A percentile compares a stretch with the other conserved stretches of the same genome.
phyloP scores from a whole-genome alignment of 2,113 vertebrate genomes.

The Pterocles burchelli region DNA sequence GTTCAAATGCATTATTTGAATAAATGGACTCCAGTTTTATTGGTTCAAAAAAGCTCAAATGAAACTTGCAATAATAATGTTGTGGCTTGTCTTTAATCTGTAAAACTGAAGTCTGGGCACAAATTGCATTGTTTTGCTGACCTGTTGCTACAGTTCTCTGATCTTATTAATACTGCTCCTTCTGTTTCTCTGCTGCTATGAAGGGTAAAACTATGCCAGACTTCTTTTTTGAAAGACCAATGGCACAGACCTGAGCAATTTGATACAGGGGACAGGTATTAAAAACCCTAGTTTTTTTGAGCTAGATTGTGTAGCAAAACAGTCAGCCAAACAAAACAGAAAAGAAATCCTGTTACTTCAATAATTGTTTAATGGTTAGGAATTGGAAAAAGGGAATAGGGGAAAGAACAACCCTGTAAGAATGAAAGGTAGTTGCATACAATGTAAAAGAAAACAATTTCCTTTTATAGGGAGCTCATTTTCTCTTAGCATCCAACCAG shows the following conservation, averaged over 20 bases:
- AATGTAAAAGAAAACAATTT: background rate
- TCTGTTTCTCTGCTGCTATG: background rate
- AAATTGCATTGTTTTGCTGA: background rate
- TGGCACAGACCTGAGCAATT: background rate
- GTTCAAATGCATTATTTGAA: background rate
- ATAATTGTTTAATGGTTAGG: background rate
- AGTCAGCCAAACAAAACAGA: background rate
- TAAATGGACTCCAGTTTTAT: background rate
- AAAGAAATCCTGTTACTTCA: background rate
- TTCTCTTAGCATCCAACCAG: background rate
- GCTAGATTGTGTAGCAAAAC: background rate
- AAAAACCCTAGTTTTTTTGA: background rate
- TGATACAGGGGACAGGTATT: background rate
- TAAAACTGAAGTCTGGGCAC: background rate
- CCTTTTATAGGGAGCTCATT: background rate
- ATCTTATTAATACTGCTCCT: background rate
- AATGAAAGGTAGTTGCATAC: background rate
- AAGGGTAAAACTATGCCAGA: background rate
- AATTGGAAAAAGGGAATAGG: background rate
- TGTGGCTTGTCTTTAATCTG: background rate
- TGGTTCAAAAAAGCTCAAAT: background rate
- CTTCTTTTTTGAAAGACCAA: background rate
- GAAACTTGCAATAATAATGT: background rate
- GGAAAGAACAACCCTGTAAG: background rate
- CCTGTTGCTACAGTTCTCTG: background rate